Base-by-base conservation (phyloP, 2,113 vertebrate species). In the Myotis yumanensis region DNA sequence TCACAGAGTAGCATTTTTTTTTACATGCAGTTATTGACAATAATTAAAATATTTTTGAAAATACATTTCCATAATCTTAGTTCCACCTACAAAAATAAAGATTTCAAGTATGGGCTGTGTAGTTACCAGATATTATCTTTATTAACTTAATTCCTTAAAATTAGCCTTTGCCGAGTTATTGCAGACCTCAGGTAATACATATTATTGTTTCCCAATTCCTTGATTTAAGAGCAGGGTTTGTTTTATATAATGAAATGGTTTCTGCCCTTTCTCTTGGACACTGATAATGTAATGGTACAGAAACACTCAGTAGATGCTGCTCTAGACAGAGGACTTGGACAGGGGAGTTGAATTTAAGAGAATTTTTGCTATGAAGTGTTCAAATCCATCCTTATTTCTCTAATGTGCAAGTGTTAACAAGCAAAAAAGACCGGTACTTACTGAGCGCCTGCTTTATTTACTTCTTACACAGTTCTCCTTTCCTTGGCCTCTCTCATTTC, bases 41-140 rank as follows among this genome's bases (percentile, higher is more conserved):
- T 51, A 48, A 79, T 82, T 75, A 82, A 91, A 84, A 69, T 82
- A 54, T 76, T 69, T 89, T 77, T 93, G 83, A 86, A 86, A 86
- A 81, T 66, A 59, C 51, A 84, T 37, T 35, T 64, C 64, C 87
- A 40, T 93, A 71, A 76, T 68, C 57, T 64, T 52, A 71, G 12
- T 84, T 81, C 73, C 51, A 54, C n/a, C 62, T 90, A 83, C 37
- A 71, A 75, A 93, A 81, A 77, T 51, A 64, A 72, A 80, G 59
- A 32, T 11, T 37, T 72, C 30, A 73, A 30, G 11, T 64, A 11
- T 64, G n/a, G 57, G 54, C 28, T 51, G 20, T 5, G 1, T 25
- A 30, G 59, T 83, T 90, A 43, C 3, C 57, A 91, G 62, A 52
- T 59, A 15, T 68, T 73, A 18, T 40, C 37, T 18, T 90, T 89